phyloP scores from a whole-genome alignment of 1,140 invertebrate species.

The Caerostris darwini region DNA sequence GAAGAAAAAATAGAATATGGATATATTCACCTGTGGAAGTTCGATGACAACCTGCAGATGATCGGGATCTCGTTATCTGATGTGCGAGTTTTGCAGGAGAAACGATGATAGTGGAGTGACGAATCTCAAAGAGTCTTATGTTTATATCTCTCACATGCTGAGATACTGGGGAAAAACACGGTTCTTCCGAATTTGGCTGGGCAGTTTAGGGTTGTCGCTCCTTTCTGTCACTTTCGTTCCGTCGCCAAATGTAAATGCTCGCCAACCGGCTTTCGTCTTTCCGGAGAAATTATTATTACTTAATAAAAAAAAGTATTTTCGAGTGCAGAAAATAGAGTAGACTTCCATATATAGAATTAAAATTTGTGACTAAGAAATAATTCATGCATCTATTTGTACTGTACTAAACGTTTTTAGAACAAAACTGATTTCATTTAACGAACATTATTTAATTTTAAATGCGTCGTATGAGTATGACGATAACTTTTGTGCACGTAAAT shows the following conservation, averaged over 20 bases:
- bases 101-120: neutral
- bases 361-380: no score
- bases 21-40: neutral
- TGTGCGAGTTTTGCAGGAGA: neutral
- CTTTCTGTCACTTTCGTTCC: neutral
- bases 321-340: no score
- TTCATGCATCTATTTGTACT: no score
- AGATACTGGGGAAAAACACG: constrained; percentile 4
- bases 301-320: no score
- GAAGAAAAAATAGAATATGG: neutral
- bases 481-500: no score
- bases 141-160: neutral
- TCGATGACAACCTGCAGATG: neutral
- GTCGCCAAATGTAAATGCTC: neutral
- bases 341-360: no score
- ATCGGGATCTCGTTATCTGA: neutral
- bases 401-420: no score
- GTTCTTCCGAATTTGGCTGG: neutral
- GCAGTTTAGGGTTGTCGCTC: neutral
- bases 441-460: no score
- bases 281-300: no score
- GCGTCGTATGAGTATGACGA: no score
- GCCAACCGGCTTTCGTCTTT: neutral
- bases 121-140: neutral
- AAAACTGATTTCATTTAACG: no score